Conservation (phyloP, 2,113 vertebrate species). For the Hippocampus comes region DNA sequence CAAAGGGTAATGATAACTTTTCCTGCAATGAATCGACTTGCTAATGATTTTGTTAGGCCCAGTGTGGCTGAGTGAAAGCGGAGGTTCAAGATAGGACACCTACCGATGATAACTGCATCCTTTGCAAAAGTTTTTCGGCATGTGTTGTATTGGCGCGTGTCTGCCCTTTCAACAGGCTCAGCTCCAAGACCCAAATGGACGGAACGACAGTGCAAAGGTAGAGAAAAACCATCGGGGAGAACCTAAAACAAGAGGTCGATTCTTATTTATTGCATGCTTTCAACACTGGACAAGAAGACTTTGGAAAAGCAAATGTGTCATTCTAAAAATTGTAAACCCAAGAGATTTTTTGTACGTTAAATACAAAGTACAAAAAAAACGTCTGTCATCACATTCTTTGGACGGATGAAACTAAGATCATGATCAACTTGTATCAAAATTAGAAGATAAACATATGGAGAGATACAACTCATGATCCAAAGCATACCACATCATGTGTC, state of each 20-base stretch:
- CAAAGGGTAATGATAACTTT: neutral
- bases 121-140: conserved; percentile 49
- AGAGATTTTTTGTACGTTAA: neutral
- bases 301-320: neutral
- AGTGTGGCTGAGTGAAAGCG: neutral
- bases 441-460: neutral
- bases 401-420: neutral
- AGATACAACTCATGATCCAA: neutral
- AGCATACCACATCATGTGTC: neutral
- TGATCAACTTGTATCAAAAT: neutral
- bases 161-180: conserved; percentile 65
- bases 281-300: neutral
- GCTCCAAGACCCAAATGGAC: conserved; percentile 75
- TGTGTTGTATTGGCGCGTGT: conserved; percentile 50
- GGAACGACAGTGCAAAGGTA: conserved; percentile 73
- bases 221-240: conserved; percentile 75
- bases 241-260: conserved; percentile 51
- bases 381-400: neutral
- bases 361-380: neutral
- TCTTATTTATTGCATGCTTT: neutral
- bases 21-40: neutral
- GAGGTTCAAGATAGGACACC: conserved; percentile 24
- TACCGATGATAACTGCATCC: conserved; percentile 64
- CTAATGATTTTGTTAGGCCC: neutral
- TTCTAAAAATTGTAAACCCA: neutral